Evolutionary conservation across 2,797 vertebrate species (phyloP).

Genomic region (Tragelaphus eurycerus): DNA sequence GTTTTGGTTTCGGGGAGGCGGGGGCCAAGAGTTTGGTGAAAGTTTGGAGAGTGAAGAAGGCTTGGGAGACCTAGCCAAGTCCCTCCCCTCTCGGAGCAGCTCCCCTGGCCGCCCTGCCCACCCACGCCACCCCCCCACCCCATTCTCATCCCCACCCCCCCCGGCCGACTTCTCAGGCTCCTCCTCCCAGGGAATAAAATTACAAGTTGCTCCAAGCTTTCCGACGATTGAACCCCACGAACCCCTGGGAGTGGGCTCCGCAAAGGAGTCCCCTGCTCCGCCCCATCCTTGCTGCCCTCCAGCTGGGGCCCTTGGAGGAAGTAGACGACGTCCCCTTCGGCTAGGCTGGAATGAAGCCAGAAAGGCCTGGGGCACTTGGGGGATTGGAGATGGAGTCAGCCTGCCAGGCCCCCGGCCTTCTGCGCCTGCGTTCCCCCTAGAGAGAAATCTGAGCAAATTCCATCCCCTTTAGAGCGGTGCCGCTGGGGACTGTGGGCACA

Average conservation of each 20-base stretch:
- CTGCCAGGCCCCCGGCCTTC: slow-evolving; percentile 62
- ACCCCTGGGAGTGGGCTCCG: slow-evolving; percentile 47
- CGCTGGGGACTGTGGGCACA: slow-evolving; percentile 56
- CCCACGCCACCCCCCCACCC: neutral
- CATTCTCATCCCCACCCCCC: slow-evolving; percentile 53
- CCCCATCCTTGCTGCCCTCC: slow-evolving; percentile 19
- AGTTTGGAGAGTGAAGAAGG: slow-evolving; percentile 82
- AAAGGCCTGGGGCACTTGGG: slow-evolving; percentile 59
- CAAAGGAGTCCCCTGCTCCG: neutral
- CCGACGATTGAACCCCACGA: slow-evolving; percentile 62
- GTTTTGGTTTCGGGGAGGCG: slow-evolving; percentile 77
- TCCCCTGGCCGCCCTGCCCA: slow-evolving; percentile 37
- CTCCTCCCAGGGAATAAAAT: slow-evolving; percentile 78
- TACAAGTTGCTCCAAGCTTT: slow-evolving; percentile 67
- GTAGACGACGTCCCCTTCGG: slow-evolving; percentile 53
- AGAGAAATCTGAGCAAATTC: slow-evolving; percentile 70
- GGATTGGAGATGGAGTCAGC: slow-evolving; percentile 30
- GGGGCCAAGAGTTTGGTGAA: slow-evolving; percentile 83
- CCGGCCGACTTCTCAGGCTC: slow-evolving; percentile 66
- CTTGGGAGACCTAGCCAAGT: slow-evolving; percentile 79
- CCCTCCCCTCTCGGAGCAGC: slow-evolving; percentile 75
- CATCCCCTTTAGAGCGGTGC: slow-evolving; percentile 65
- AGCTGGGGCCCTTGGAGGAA: slow-evolving; percentile 48
- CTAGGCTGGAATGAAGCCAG: slow-evolving; percentile 63
- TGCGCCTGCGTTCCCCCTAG: slow-evolving; percentile 72